phyloP scores from a whole-genome alignment of 1,140 invertebrate species.

The Mactra quadrangularis region DNA sequence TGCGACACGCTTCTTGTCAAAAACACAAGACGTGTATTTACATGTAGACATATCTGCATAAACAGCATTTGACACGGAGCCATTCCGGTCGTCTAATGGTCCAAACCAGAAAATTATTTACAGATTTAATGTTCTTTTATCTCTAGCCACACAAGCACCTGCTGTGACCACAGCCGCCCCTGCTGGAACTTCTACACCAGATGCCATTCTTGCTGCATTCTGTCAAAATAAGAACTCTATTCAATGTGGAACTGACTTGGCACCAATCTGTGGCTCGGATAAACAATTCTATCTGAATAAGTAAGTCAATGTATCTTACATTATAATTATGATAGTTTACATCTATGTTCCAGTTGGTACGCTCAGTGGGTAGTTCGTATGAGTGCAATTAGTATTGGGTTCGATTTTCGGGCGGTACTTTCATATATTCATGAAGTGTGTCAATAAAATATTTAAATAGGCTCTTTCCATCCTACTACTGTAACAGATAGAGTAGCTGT shows the following conservation, averaged over 20 bases:
- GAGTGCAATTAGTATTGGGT: neutral
- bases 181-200: neutral
- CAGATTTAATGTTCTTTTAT: too few relatives aligned
- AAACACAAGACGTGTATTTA: too few relatives aligned
- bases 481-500: neutral
- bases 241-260: conserved; percentile 12
- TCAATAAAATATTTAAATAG: neutral
- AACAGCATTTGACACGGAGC: too few relatives aligned
- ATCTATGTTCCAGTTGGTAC: neutral
- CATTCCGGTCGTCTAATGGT: too few relatives aligned
- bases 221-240: conserved; percentile 11
- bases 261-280: conserved; percentile 24
- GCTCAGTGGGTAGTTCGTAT: neutral
- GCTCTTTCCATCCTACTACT: neutral
- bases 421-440: neutral
- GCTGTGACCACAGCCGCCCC: neutral
- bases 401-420: neutral
- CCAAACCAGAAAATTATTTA: too few relatives aligned
- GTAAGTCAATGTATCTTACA: neutral
- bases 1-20: too few relatives aligned
- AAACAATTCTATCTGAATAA: conserved; percentile 41
- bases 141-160: neutral
- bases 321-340: neutral
- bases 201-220: conserved; percentile 17
- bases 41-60: too few relatives aligned